Evolutionary conservation across 2,797 vertebrate genomes (phyloP), one percentile per base, ranked within the genome.

Genomic region (Meda fulgida): DNA sequence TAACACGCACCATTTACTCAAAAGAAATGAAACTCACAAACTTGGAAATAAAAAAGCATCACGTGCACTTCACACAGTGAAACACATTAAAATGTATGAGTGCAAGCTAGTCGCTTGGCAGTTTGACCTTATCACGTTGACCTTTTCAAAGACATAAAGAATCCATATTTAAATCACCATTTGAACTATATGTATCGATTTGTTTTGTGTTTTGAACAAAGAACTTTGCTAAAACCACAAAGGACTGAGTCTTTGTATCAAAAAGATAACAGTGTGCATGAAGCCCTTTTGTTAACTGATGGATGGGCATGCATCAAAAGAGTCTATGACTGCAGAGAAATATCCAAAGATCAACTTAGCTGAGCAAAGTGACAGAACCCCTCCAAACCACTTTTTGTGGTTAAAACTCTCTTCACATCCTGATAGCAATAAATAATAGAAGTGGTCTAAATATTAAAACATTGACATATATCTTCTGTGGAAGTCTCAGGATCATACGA

Each of bases 121-220:
- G 80, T 46, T 60, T 55, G 51, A 67, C 86, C 77, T 78, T 80
- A 75, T 71, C 71, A 85, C 46, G 66, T 78, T 85, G 86, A 88
- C 85, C 89, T 87, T 89, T 88, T 84, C 72, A 66, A 43, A 83
- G 75, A 65, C 75, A 86, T 86, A 55, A 40, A 77, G 77, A 86
- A 89, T 90, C 71, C 67, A 76, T 75, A 84, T 86, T 85, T 83
- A 83, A 85, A 90, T 84, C 66, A 13, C 51, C 55, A 51, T 81
- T 75, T 88, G 76, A 85, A 87, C 80, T 78, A 86, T 83, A 87
- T 48, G 43, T 46, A 87, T 89, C 75, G 86, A 89, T 87, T 84
- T 86, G 84, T 85, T 87, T 89, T 81, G 87, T 84, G 69, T 73
- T 86, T 85, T 67, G 55, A 60, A 66, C 81, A 86, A 83, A 79